phyloP scores from a whole-genome alignment of 2,797 vertebrate species.

The Spinibarbus caldwelli region DNA sequence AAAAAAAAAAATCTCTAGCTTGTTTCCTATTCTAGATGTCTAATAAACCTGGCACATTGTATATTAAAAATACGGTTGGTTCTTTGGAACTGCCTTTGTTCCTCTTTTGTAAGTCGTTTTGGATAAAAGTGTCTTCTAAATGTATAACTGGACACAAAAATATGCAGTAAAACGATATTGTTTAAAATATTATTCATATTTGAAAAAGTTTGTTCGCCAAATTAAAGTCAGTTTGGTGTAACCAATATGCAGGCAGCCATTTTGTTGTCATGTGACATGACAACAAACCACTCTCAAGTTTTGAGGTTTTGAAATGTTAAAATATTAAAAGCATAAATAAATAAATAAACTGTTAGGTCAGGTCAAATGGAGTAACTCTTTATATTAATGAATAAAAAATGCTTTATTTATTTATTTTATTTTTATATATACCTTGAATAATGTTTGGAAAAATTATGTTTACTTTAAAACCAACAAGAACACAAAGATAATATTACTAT shows the following conservation, averaged over 20 bases:
- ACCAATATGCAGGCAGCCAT: slow-evolving; percentile 10
- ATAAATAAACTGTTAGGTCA: neutral
- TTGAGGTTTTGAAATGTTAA: neutral
- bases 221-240: neutral
- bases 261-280: slow-evolving; percentile 26
- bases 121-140: neutral
- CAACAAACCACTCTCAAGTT: neutral
- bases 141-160: neutral
- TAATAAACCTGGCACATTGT: neutral
- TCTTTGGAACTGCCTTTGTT: neutral
- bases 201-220: neutral
- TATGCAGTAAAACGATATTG: neutral
- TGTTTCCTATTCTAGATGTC: too few species aligned
- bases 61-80: neutral
- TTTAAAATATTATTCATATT: neutral
- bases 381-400: neutral
- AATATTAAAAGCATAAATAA: neutral
- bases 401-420: neutral
- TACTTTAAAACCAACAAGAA: neutral
- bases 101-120: neutral
- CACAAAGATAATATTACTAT: neutral
- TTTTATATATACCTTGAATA: neutral
- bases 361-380: neutral
- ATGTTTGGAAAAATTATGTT: neutral
- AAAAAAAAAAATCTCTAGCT: too few species aligned